Percentiles rank a stretch among this genome's conserved stretches.
Evolutionary conservation across 2,113 vertebrate species (phyloP).

Genomic region (Okapia johnstoni): DNA sequence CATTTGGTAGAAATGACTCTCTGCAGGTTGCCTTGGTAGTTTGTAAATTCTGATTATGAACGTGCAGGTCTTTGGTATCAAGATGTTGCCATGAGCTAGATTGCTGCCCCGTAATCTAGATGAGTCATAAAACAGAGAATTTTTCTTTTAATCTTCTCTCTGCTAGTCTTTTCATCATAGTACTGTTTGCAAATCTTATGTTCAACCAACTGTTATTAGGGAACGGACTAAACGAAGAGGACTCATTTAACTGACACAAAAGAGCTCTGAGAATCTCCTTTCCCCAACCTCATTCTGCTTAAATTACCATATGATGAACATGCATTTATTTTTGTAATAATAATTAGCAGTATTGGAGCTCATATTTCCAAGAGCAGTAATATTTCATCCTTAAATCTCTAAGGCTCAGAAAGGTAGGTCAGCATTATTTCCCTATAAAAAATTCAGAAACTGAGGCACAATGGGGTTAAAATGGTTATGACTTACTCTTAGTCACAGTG

Average conservation of each 20-base stretch:
- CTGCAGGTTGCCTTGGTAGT: background rate
- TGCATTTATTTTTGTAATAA: slow-evolving; percentile 69
- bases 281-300: slow-evolving; percentile 62
- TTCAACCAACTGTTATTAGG: slow-evolving; percentile 3
- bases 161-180: background rate
- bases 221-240: background rate
- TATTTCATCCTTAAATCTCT: slow-evolving; percentile 55
- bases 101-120: background rate
- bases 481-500: slow-evolving; percentile 26
- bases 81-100: background rate
- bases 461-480: slow-evolving; percentile 55
- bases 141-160: background rate
- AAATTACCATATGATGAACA: slow-evolving; percentile 60
- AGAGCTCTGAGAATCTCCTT: slow-evolving; percentile 67
- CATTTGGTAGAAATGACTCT: background rate
- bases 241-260: slow-evolving; percentile 55
- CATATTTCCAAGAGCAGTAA: slow-evolving; percentile 55
- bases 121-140: background rate
- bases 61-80: background rate
- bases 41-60: background rate
- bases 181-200: background rate
- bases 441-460: slow-evolving; percentile 44
- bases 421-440: slow-evolving; percentile 37
- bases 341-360: slow-evolving; percentile 66
- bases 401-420: slow-evolving; percentile 49